Conservation (phyloP, 1,140 invertebrate species). For the Psix sp. region DNA sequence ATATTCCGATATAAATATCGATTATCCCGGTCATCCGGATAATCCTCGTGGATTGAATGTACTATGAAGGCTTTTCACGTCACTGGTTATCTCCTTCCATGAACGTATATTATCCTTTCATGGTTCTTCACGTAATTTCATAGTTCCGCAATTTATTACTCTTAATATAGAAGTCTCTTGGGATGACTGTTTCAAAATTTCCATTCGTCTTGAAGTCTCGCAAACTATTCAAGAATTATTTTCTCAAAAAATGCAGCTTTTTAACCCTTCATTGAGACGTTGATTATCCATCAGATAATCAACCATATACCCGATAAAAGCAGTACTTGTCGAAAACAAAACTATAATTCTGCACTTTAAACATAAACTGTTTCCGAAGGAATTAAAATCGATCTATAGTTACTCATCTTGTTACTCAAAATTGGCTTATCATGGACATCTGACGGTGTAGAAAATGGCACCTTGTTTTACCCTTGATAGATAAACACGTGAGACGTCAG, state of each 20-base stretch:
- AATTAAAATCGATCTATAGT: too few species aligned
- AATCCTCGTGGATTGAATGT: constrained; percentile 73
- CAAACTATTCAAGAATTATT: constrained; percentile 42
- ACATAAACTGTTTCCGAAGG: too few species aligned
- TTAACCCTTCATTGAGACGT: constrained; percentile 9
- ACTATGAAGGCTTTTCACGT: constrained; percentile 63
- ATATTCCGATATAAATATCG: constrained; percentile 71
- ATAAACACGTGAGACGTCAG: too few species aligned
- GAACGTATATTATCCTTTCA: constrained; percentile 61
- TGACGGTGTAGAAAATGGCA: too few species aligned
- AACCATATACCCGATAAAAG: not conserved
- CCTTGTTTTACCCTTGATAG: too few species aligned
- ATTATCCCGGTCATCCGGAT: constrained; percentile 72
- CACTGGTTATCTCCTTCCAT: constrained; percentile 61
- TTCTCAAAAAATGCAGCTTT: constrained; percentile 25
- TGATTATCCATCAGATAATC: not conserved
- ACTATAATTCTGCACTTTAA: too few species aligned
- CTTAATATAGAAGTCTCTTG: constrained; percentile 59
- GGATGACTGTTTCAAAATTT: constrained; percentile 42
- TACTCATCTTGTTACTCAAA: too few species aligned
- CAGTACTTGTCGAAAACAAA: too few species aligned
- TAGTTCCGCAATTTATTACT: constrained; percentile 61
- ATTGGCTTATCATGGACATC: too few species aligned
- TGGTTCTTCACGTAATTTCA: constrained; percentile 58
- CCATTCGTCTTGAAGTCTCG: constrained; percentile 40